Percentiles rank a stretch among this genome's conserved stretches.
phyloP scores from a whole-genome alignment of 2,888 invertebrate genomes.

The Volucella zonaria region DNA sequence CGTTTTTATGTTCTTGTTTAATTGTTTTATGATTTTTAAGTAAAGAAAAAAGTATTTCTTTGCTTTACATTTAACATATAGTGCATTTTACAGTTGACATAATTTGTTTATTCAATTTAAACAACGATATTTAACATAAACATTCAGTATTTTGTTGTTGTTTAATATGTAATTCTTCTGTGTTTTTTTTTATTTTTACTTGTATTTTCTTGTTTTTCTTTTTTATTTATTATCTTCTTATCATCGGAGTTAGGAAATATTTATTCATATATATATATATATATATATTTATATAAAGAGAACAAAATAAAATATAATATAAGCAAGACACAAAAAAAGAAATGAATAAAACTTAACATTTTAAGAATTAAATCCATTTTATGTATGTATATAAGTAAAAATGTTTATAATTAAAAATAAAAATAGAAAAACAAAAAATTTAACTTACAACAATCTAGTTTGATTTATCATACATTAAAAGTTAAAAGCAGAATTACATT shows the following conservation, averaged over 20 bases:
- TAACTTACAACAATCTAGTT: constrained; percentile 60
- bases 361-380: constrained; percentile 20
- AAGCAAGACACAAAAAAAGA: not conserved
- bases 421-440: constrained; percentile 7
- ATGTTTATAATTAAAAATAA: constrained; percentile 5
- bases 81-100: constrained; percentile 68
- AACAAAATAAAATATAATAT: constrained; percentile 49
- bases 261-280: constrained; percentile 36
- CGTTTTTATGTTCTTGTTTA: no score
- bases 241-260: constrained; percentile 68
- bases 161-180: constrained; percentile 21
- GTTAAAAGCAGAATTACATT: constrained; percentile 63
- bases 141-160: constrained; percentile 56
- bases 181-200: not conserved
- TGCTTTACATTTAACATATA: constrained; percentile 70
- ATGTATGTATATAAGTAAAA: constrained; percentile 34
- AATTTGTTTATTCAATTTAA: constrained; percentile 60
- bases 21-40: constrained; percentile 12
- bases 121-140: constrained; percentile 65
- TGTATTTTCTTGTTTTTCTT: constrained; percentile 49
- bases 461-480: constrained; percentile 34
- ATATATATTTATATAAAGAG: constrained; percentile 47
- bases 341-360: constrained; percentile 65
- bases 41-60: constrained; percentile 44
- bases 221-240: constrained; percentile 39